Percentiles rank a stretch among this genome's conserved stretches.
Conservation (phyloP, 1,140 invertebrate genomes). For the Gonatopus flavifemur region DNA sequence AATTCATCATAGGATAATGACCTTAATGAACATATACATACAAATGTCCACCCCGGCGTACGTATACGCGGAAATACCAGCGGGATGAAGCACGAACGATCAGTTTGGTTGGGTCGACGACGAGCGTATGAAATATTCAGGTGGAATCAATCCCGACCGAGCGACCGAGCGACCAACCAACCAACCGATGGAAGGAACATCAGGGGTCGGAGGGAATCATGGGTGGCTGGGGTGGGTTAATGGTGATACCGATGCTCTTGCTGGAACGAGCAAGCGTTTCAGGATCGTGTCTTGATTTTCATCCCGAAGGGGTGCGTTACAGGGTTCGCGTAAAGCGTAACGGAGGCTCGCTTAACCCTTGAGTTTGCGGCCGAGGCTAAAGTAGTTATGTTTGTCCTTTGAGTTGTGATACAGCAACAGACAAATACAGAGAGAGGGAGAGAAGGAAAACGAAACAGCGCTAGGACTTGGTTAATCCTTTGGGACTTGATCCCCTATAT, state of each 20-base stretch:
- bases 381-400: constrained; percentile 60
- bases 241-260: constrained; percentile 9
- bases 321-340: constrained; percentile 46
- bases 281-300: constrained; percentile 35
- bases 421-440: too few relatives aligned
- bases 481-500: constrained; percentile 49
- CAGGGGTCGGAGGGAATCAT: constrained; percentile 12
- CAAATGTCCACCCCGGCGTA: too few relatives aligned
- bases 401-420: constrained; percentile 46
- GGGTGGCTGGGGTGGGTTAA: constrained; percentile 18
- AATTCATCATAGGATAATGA: constrained; percentile 48
- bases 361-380: constrained; percentile 54
- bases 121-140: constrained; percentile 58
- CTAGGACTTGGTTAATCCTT: constrained; percentile 49
- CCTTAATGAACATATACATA: constrained; percentile 49
- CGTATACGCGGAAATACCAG: constrained; percentile 5
- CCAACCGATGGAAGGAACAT: constrained; percentile 3
- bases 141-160: constrained; percentile 52
- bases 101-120: constrained; percentile 39
- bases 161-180: constrained; percentile 20
- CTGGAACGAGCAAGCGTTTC: constrained; percentile 21
- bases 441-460: too few relatives aligned
- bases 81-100: constrained; percentile 23
- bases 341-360: constrained; percentile 56
- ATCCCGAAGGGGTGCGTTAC: constrained; percentile 9